A percentile compares a stretch with the other conserved stretches of the same genome.
Conservation (phyloP, 1,140 invertebrate species). For the Chymomyza costata region DNA sequence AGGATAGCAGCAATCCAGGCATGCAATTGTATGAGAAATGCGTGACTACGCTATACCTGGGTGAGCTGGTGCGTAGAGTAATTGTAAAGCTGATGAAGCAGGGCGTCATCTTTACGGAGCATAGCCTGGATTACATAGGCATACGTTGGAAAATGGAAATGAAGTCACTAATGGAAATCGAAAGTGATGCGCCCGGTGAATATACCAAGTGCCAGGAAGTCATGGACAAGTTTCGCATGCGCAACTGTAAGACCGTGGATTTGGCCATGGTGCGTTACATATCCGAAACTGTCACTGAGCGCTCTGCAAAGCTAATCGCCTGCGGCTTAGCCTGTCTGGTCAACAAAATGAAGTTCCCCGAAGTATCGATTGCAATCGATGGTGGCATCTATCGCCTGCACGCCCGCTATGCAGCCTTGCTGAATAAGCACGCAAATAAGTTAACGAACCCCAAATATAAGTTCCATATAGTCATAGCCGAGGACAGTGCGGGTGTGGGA, state of each 20-base stretch:
- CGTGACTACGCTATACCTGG: slow-evolving; percentile 94
- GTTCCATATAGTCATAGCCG: slow-evolving; percentile 33
- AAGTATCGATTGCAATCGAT: slow-evolving; percentile 96
- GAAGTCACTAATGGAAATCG: slow-evolving; percentile 97
- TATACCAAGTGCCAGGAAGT: slow-evolving; percentile 90
- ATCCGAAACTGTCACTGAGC: slow-evolving; percentile 90
- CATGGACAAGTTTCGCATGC: slow-evolving; percentile 88
- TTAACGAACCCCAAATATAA: slow-evolving; percentile 10
- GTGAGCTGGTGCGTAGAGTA: slow-evolving; percentile 82
- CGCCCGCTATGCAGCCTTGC: slow-evolving; percentile 76
- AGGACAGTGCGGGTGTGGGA: slow-evolving; percentile 51
- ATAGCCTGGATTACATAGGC: slow-evolving; percentile 33
- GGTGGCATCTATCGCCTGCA: slow-evolving; percentile 99
- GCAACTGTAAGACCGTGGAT: slow-evolving; percentile 87
- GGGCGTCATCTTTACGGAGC: slow-evolving; percentile 32
- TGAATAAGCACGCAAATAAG: slow-evolving; percentile 18
- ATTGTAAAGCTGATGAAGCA: slow-evolving; percentile 32
- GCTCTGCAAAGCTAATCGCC: slow-evolving; percentile 94
- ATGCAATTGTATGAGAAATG: slow-evolving; percentile 93
- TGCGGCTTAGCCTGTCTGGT: slow-evolving; percentile 88
- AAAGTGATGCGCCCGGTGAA: slow-evolving; percentile 85
- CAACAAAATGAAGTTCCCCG: slow-evolving; percentile 89
- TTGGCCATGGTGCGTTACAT: slow-evolving; percentile 91
- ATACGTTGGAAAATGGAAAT: slow-evolving; percentile 82
- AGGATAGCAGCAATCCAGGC: slow-evolving; percentile 84